Percentiles rank a stretch among this genome's conserved stretches.
phyloP scores from a whole-genome alignment of 2,888 invertebrate genomes.

The Lissonota sp. region DNA sequence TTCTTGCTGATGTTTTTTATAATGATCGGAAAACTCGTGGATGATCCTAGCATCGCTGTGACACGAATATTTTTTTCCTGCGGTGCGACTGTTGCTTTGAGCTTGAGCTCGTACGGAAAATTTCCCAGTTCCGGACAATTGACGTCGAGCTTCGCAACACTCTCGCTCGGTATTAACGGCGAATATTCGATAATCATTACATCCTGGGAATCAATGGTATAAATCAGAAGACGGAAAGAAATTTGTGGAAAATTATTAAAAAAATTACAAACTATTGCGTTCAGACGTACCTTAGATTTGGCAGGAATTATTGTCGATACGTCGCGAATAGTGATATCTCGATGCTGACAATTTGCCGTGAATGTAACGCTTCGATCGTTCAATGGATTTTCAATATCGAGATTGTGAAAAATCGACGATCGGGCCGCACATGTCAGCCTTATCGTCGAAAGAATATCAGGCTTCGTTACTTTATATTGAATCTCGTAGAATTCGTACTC shows the following conservation, averaged over 20 bases:
- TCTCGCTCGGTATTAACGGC: slow-evolving; percentile 71
- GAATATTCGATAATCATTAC: slow-evolving; percentile 68
- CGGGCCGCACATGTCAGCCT: slow-evolving; percentile 71
- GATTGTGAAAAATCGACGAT: slow-evolving; percentile 56
- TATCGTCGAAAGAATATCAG: slow-evolving; percentile 71
- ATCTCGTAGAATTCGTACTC: slow-evolving; percentile 76
- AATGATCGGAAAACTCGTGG: slow-evolving; percentile 65
- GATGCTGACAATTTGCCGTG: slow-evolving; percentile 64
- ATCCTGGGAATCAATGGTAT: slow-evolving; percentile 61
- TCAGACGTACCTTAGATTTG: slow-evolving; percentile 61
- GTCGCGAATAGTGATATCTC: slow-evolving; percentile 66
- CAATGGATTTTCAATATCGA: slow-evolving; percentile 74
- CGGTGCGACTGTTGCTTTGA: slow-evolving; percentile 68
- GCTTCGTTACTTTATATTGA: slow-evolving; percentile 72
- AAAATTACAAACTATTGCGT: not conserved
- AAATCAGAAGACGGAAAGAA: not conserved
- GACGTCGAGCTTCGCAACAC: slow-evolving; percentile 63
- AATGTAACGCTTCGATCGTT: slow-evolving; percentile 62
- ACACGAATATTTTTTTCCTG: slow-evolving; percentile 70
- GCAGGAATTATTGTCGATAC: slow-evolving; percentile 66
- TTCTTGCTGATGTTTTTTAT: slow-evolving; percentile 68
- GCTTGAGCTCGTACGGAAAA: slow-evolving; percentile 74
- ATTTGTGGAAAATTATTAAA: not conserved
- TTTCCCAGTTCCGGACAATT: slow-evolving; percentile 68
- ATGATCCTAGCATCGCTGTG: slow-evolving; percentile 69